Evolutionary conservation across 2,888 invertebrate species (phyloP).

Genomic region (Melieria picta): DNA sequence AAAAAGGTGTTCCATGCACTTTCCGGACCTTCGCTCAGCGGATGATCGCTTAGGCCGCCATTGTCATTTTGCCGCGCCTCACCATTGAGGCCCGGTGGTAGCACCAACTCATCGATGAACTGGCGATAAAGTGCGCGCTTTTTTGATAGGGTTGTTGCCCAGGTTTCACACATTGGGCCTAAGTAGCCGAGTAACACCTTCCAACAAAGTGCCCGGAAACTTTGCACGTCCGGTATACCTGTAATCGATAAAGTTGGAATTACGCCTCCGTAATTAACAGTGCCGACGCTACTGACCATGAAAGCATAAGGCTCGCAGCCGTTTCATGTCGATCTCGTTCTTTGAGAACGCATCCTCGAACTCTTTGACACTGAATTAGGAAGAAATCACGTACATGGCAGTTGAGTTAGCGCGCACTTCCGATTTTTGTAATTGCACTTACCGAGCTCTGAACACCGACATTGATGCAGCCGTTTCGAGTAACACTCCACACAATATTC

Average conservation of each 20-base stretch:
- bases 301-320: conserved; percentile 78
- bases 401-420: background rate
- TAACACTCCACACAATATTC: too few species aligned
- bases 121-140: conserved; percentile 84
- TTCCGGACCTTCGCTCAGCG: conserved; percentile 91
- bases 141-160: conserved; percentile 75
- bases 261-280: background rate
- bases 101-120: conserved; percentile 89
- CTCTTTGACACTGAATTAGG: conserved; percentile 75
- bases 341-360: conserved; percentile 78
- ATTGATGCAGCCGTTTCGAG: conserved; percentile 42
- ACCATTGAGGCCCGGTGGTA: conserved; percentile 76
- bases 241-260: too few species aligned
- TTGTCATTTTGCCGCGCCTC: conserved; percentile 53
- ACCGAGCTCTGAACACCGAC: conserved; percentile 66
- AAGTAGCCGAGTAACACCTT: conserved; percentile 87
- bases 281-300: conserved; percentile 72
- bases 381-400: background rate
- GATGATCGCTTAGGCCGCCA: conserved; percentile 75
- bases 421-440: conserved; percentile 33
- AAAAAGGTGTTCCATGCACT: conserved; percentile 96
- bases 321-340: conserved; percentile 77
- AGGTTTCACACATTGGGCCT: conserved; percentile 74
- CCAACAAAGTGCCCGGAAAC: conserved; percentile 87
- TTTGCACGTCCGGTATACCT: conserved; percentile 91